Base-by-base conservation (phyloP, 2,113 vertebrate species). In the Phainopepla nitens region DNA sequence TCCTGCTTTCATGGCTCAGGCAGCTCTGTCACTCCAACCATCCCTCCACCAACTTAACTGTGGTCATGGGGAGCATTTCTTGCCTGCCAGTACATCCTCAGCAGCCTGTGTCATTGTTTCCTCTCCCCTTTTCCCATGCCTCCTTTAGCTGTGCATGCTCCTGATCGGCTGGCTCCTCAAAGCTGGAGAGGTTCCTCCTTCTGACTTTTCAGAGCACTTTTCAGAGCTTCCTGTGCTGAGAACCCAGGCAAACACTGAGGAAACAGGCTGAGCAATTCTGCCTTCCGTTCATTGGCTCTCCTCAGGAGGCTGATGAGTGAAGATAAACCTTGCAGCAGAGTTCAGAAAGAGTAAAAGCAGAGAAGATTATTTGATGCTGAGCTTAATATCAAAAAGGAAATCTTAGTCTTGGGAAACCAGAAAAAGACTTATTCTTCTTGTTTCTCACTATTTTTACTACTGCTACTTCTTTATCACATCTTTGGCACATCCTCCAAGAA, bases 221-320 rank as follows among this genome's bases (percentile, higher is more conserved):
- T 75, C 72, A 94, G 97, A 69, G 96, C 97, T 98, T 98, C 98
- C 98, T 98, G 98, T 98, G 80, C 94, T 76, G 90, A 94, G 82
- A 91, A 66, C 88, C 86, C 82, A 95, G 95, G 94, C 94, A 44
- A 96, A 97, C 56, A 5, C 82, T 70, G 97, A 98, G 97, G 97
- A 98, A 98, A 94, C 95, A 94, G 96, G 82, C n/a, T 96, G 87
- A 97, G 72, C 61, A 93, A 31, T 60, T 93, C 94, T 93, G 91
- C 96, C 94, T 94, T 95, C 88, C 51, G 96, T 95, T 98, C 95
- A 98, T 97, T 98, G 97, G 97, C 87, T 97, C 97, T 96, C 54
- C 44, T 96, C 90, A 50, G 65, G 95, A 93, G 94, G 94, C 89
- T 95, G 95, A 93, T 96, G 79, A 87, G 57, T 78, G 65, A 69